Evolutionary conservation across 92 coral and sea anemone genomes (phyloP).

Genomic region (Actinostola sp.): DNA sequence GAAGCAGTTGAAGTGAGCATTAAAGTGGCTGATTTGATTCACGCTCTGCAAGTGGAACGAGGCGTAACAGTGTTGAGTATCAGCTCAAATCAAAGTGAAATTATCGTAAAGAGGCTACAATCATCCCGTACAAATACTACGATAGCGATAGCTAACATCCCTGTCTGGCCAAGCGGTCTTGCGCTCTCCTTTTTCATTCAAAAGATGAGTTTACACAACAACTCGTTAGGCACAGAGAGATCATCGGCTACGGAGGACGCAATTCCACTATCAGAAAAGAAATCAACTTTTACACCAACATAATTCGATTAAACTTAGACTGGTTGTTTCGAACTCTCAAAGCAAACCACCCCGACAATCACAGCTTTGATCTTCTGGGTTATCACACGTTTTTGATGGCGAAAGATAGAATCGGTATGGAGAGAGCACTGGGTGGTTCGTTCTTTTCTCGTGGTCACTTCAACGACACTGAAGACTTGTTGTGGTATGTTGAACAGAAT

Average conservation of each 20-base stretch:
- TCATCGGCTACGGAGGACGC: conserved; percentile 8
- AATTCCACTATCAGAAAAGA: conserved; percentile 39
- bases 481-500: conserved; percentile 53
- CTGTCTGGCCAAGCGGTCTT: conserved; percentile 35
- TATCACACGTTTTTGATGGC: conserved; percentile 59
- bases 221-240: conserved; percentile 13
- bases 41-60: conserved; percentile 70
- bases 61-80: conserved; percentile 67
- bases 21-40: conserved; percentile 60
- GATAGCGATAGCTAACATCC: conserved; percentile 2
- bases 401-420: conserved; percentile 68
- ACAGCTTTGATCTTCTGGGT: conserved; percentile 40
- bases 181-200: conserved; percentile 5
- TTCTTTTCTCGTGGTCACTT: conserved; percentile 61
- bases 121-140: conserved; percentile 30
- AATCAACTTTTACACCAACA: conserved; percentile 52
- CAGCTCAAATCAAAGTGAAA: conserved; percentile 34
- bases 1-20: conserved; percentile 35
- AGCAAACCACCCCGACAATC: not conserved
- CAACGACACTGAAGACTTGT: conserved; percentile 40
- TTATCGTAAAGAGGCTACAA: conserved; percentile 17
- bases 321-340: conserved; percentile 44
- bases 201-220: not conserved
- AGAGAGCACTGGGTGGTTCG: conserved; percentile 75
- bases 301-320: conserved; percentile 41